Base-by-base conservation (phyloP, 2,797 vertebrate genomes). In the Phrynocephalus vlangalii region DNA sequence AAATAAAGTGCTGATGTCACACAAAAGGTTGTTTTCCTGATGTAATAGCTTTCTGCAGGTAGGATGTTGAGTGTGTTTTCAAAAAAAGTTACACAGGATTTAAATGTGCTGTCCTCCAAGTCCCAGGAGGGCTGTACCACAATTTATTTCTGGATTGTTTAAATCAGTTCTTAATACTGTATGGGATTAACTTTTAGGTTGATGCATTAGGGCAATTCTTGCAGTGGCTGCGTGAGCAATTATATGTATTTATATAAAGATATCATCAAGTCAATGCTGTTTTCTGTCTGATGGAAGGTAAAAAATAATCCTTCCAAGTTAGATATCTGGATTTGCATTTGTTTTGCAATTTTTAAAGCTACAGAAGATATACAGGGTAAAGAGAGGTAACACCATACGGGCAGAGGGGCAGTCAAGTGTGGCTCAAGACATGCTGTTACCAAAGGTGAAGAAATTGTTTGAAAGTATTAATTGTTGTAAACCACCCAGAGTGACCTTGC, bases 51-150 rank as follows among this genome's bases (percentile, higher is more conserved):
- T 79, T 79, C 6, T 79, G 3, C 15, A 28, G 52, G 52, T 44
- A 76, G 22, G 44, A 48, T 48, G 38, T 26, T 76, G 38, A 48
- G 60, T 63, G 60, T 63, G 60, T 63, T 15, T 3, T 56, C 60
- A 18, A 20, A 63, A 71, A 71, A 71, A n/a, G 44, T 77, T 77
- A 50, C 48, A n/a, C 28, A 56, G 50, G 50, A 79, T 79, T 79
- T 79, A 79, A 63, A 63, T n/a, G 30, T 60, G 56, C 7, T 33
- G 56, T 63, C 30, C n/a, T 79, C 18, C 18, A 63, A 20, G 10
- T 30, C 78, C 56, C 56, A 63, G 56, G 78, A 79, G 78, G 78
- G n/a, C 78, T 79, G n/a, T 79, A 63, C n/a, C n/a, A 79, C 78
- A 79, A 63, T 79, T 63, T 63, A 60, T 33, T 63, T 79, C 22